Evolutionary conservation across 92 coral and sea anemone genomes (phyloP).

Genomic region (Porites cylindrica): DNA sequence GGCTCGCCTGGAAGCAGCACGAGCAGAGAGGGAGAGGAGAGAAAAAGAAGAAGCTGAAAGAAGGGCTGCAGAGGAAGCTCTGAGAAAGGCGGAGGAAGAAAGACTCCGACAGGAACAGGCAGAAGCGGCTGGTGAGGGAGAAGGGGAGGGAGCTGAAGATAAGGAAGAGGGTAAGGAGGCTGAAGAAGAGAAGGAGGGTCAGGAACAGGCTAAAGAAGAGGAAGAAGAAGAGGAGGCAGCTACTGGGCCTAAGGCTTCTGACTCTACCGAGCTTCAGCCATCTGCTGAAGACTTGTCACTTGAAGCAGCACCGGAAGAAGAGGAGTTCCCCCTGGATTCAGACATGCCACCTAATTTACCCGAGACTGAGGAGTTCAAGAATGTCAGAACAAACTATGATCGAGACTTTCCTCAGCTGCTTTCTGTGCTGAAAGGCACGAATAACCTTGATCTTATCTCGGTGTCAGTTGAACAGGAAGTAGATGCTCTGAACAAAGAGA

Average conservation of each 20-base stretch:
- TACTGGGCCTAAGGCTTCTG: slow-evolving; percentile 38
- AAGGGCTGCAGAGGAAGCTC: slow-evolving; percentile 85
- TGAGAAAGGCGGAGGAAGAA: slow-evolving; percentile 74
- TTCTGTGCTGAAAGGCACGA: slow-evolving; percentile 90
- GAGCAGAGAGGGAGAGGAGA: slow-evolving; percentile 73
- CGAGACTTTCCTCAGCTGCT: slow-evolving; percentile 85
- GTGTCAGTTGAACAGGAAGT: slow-evolving; percentile 78
- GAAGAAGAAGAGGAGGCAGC: slow-evolving; percentile 36
- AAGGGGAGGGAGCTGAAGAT: slow-evolving; percentile 52
- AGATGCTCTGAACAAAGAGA: slow-evolving; percentile 59
- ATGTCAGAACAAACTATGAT: slow-evolving; percentile 70
- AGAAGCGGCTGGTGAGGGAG: slow-evolving; percentile 65
- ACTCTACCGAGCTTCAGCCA: slow-evolving; percentile 61
- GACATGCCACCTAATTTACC: slow-evolving; percentile 83
- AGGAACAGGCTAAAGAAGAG: slow-evolving; percentile 47
- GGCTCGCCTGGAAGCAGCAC: slow-evolving; percentile 81
- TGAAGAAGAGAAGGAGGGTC: slow-evolving; percentile 40
- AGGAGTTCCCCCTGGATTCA: slow-evolving; percentile 61
- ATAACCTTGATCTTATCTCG: slow-evolving; percentile 81
- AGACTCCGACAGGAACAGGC: slow-evolving; percentile 50
- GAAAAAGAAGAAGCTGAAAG: slow-evolving; percentile 76
- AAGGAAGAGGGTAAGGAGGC: slow-evolving; percentile 58
- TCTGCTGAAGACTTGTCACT: slow-evolving; percentile 66
- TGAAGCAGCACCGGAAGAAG: slow-evolving; percentile 41
- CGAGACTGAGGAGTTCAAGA: slow-evolving; percentile 85